Evolutionary conservation across 2,888 invertebrate genomes (phyloP).

Genomic region (Ypsolopha scabrella): DNA sequence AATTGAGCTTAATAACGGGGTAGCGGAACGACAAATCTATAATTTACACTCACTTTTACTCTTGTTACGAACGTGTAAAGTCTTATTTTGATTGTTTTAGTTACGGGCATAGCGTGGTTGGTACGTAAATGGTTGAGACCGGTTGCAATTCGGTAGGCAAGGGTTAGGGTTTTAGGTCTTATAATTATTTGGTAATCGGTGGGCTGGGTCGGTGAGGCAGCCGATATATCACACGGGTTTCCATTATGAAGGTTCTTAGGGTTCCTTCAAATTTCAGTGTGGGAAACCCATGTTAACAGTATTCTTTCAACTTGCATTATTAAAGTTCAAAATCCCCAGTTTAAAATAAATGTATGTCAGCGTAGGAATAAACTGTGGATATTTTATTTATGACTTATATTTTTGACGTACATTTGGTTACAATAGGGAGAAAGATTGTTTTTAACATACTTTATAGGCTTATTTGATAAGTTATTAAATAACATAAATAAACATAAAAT

Average conservation of each 20-base stretch:
- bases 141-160: slow-evolving; percentile 28
- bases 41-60: background rate
- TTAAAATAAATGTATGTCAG: no score
- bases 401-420: no score
- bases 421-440: no score
- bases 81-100: slow-evolving; percentile 7
- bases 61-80: background rate
- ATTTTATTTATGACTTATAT: no score
- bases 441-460: no score
- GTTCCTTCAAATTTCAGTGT: no score
- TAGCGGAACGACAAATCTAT: slow-evolving; percentile 11
- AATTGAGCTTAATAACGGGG: slow-evolving; percentile 63
- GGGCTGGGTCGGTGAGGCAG: slow-evolving; percentile 40
- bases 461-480: no score
- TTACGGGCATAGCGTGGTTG: background rate
- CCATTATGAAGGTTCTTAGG: slow-evolving; percentile 13
- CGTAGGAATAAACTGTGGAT: no score
- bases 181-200: slow-evolving; percentile 64
- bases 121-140: slow-evolving; percentile 14
- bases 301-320: no score
- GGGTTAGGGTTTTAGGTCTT: slow-evolving; percentile 27
- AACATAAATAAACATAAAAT: no score
- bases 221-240: slow-evolving; percentile 48
- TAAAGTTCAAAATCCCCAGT: no score
- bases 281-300: no score